phyloP scores from a whole-genome alignment of 2,113 vertebrate species.

The Cercocebus atys region DNA sequence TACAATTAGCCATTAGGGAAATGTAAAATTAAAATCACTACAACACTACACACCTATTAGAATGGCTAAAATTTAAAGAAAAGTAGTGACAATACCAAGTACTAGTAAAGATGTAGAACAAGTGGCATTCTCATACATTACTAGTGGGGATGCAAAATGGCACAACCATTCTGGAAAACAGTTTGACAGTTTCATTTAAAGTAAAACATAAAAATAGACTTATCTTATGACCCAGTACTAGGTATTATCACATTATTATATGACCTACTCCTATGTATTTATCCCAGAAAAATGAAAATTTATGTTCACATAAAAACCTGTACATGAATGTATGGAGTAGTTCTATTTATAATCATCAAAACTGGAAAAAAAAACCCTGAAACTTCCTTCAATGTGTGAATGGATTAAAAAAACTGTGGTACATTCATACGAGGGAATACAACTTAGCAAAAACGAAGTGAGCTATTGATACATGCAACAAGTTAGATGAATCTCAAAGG shows the following conservation, averaged over 20 bases:
- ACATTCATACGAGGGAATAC: neutral
- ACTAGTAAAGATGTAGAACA: neutral
- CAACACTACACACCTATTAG: neutral
- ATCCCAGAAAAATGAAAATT: slow-evolving; percentile 19
- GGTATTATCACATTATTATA: no score
- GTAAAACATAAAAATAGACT: neutral
- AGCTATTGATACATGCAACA: neutral
- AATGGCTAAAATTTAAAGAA: neutral
- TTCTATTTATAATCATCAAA: neutral
- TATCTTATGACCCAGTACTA: neutral
- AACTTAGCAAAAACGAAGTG: neutral
- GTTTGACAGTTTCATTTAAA: neutral
- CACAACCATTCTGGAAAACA: neutral
- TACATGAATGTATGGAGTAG: neutral
- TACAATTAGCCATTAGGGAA: neutral
- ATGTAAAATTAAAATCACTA: slow-evolving; percentile 12
- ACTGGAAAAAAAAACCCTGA: neutral
- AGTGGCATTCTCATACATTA: neutral
- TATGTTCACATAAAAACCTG: neutral
- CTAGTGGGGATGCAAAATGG: neutral
- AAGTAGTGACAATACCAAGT: neutral
- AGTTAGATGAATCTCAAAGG: neutral
- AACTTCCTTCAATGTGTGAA: neutral
- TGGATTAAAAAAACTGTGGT: neutral
- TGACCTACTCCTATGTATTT: neutral